These are phyloP conservation scores for Sylvilagus bachmani DNA, from an alignment of 2,113 vertebrate species.

Conservation along the genomic window DNA sequence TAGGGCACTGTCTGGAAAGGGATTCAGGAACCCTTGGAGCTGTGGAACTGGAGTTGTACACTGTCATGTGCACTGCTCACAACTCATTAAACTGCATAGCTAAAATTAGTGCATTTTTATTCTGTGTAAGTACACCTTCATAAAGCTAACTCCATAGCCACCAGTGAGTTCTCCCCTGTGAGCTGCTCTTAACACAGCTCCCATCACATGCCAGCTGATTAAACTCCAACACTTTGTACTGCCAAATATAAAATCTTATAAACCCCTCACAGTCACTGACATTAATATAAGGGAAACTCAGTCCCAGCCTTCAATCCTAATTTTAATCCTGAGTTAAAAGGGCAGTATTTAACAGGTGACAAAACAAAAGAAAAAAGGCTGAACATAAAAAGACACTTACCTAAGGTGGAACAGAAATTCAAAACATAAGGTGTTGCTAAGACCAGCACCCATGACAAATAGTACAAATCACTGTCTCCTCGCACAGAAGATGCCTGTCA, in stretches of 20 bases:
- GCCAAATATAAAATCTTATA: neutral
- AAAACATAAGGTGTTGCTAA: neutral
- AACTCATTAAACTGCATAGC: neutral
- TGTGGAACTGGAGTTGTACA: neutral
- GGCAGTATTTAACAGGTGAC: neutral
- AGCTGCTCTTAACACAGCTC: neutral
- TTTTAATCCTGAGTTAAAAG: neutral
- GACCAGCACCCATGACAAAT: conserved; percentile 1
- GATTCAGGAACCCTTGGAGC: neutral
- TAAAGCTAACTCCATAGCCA: neutral
- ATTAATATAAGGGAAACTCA: neutral
- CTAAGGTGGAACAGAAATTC: conserved; percentile 51
- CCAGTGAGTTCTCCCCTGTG: neutral
- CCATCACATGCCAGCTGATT: neutral
- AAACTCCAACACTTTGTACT: neutral
- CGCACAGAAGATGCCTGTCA: neutral
- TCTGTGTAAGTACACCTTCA: neutral
- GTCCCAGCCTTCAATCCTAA: neutral
- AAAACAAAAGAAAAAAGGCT: conserved; percentile 23
- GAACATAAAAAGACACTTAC: neutral
- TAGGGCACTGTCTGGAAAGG: neutral
- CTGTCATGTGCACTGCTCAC: neutral
- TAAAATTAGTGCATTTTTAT: neutral
- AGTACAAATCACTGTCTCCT: neutral
- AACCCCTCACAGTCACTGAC: neutral